These are phyloP conservation scores for Rhegmatorhina hoffmannsi DNA, from an alignment of 2,113 vertebrate species.

Conservation along the genomic window DNA sequence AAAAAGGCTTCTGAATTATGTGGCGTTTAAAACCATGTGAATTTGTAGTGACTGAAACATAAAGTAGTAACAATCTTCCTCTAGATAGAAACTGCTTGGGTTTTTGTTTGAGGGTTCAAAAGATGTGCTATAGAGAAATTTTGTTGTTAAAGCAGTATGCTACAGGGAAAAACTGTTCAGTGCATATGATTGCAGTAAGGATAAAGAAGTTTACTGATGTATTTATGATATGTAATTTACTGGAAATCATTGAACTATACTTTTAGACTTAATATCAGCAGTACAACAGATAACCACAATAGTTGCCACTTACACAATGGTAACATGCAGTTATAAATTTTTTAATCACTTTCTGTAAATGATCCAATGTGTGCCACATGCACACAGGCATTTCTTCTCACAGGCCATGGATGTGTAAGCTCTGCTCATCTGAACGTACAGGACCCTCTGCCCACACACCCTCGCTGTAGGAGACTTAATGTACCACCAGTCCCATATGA, in stretches of 20 bases:
- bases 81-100: neutral
- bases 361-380: accelerated
- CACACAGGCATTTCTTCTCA: neutral
- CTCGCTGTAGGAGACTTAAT: accelerated
- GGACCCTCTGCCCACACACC: neutral
- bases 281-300: neutral
- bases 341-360: neutral
- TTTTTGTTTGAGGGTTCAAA: neutral
- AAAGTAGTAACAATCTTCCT: neutral
- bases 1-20: slow-evolving; percentile 7
- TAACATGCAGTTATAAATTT: neutral
- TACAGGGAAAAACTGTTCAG: neutral
- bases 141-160: neutral
- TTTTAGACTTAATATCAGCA: neutral
- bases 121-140: neutral
- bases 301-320: neutral
- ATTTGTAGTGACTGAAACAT: neutral
- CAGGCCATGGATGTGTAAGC: neutral
- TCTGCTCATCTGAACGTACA: neutral
- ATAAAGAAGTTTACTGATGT: neutral
- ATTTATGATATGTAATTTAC: neutral
- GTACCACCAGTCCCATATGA: neutral
- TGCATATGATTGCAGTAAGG: neutral
- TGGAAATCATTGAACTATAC: neutral
- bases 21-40: neutral